Conservation (phyloP, 1,140 invertebrate species). For the Lordiphosa mommai region DNA sequence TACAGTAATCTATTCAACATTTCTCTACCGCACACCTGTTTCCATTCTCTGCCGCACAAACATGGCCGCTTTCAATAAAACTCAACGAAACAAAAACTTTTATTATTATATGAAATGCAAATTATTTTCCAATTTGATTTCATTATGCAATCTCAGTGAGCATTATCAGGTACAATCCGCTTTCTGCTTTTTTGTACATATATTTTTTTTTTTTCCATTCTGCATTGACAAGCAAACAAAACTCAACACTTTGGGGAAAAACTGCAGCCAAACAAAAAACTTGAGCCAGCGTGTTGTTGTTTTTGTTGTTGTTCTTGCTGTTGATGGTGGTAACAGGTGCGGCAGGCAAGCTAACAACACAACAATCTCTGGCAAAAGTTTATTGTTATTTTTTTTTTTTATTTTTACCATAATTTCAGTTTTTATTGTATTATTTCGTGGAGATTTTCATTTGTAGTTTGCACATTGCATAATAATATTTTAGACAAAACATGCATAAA, state of each 20-base stretch:
- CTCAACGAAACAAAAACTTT: neutral
- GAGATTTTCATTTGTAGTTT: conserved; percentile 11
- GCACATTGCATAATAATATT: conserved; percentile 33
- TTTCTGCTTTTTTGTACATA: conserved; percentile 11
- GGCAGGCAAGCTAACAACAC: conserved; percentile 19
- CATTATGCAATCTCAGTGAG: conserved; percentile 41
- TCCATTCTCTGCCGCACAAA: neutral
- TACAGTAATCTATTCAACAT: no score
- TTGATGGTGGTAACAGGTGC: conserved; percentile 49
- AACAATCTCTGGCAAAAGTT: conserved; percentile 60
- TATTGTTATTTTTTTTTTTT: conserved; percentile 53
- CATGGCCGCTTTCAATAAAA: neutral
- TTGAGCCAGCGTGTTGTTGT: conserved; percentile 54
- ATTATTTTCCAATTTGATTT: conserved; percentile 68
- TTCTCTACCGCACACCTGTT: neutral
- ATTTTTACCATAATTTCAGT: conserved; percentile 46
- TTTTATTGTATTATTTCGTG: conserved; percentile 16
- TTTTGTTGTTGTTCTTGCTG: conserved; percentile 28
- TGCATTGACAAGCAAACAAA: conserved; percentile 70
- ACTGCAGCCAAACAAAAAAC: conserved; percentile 29
- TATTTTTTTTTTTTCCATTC: conserved; percentile 29
- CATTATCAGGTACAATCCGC: conserved; percentile 45
- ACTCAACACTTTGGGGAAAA: conserved; percentile 27
- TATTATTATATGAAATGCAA: conserved; percentile 63
- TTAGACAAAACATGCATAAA: conserved; percentile 42